phyloP scores from a whole-genome alignment of 1,140 invertebrate species.

The Cydia pomonella region DNA sequence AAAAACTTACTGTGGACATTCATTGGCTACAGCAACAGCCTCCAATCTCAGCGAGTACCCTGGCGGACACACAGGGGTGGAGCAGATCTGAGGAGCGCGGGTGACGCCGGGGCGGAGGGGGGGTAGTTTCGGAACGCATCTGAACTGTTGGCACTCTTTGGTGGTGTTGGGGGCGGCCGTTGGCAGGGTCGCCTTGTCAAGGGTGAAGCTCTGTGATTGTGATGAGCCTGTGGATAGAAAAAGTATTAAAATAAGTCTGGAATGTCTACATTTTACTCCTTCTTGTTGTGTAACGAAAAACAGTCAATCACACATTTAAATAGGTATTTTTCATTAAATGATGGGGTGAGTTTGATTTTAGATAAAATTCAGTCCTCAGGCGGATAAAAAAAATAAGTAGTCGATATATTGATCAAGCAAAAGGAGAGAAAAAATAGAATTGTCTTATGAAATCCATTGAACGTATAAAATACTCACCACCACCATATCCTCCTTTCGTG shows the following conservation, averaged over 20 bases:
- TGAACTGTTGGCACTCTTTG: conserved; percentile 80
- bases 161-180: conserved; percentile 38
- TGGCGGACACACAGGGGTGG: conserved; percentile 81
- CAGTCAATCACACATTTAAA: too few relatives aligned
- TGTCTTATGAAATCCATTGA: too few relatives aligned
- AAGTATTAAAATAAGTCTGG: too few relatives aligned
- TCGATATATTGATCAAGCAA: too few relatives aligned
- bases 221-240: conserved; percentile 51
- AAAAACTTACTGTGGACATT: conserved; percentile 76
- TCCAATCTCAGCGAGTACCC: conserved; percentile 79
- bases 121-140: conserved; percentile 77
- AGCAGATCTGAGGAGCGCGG: conserved; percentile 70
- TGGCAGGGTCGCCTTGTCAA: conserved; percentile 52
- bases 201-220: conserved; percentile 51
- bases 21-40: conserved; percentile 58
- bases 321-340: too few relatives aligned
- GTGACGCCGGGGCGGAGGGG: conserved; percentile 50
- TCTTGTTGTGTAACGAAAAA: too few relatives aligned
- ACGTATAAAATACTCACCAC: conserved; percentile 35
- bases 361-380: too few relatives aligned
- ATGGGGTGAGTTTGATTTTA: too few relatives aligned
- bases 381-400: too few relatives aligned
- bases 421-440: too few relatives aligned
- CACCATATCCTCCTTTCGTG: conserved; percentile 39
- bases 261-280: too few relatives aligned